Percentiles rank a stretch among this genome's conserved stretches.
phyloP scores from a whole-genome alignment of 1,140 invertebrate genomes.

The Artemia franciscana region DNA sequence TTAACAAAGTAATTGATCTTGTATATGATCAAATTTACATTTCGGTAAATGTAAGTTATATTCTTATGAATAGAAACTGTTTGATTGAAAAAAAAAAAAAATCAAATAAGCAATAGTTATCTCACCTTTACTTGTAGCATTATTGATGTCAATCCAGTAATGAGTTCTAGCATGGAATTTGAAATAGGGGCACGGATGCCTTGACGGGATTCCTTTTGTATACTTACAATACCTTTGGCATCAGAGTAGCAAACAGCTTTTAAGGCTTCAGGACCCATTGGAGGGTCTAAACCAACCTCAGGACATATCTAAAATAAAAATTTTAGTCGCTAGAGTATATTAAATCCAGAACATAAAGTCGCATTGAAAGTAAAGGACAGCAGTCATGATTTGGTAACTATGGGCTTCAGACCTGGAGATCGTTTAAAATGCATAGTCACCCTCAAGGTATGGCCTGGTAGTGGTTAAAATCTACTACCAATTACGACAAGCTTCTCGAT shows the following conservation, averaged over 20 bases:
- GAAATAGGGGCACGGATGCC: constrained; percentile 17
- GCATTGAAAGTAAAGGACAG: no score
- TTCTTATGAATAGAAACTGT: no score
- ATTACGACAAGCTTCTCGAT: no score
- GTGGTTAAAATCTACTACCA: no score
- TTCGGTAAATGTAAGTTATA: background rate
- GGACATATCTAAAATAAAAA: constrained; percentile 39
- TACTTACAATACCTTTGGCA: constrained; percentile 51
- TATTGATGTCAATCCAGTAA: constrained; percentile 66
- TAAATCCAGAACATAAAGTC: no score
- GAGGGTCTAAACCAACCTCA: constrained; percentile 59
- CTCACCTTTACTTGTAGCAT: constrained; percentile 69
- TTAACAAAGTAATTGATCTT: constrained; percentile 1
- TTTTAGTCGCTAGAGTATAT: no score
- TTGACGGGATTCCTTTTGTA: constrained; percentile 33
- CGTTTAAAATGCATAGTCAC: no score
- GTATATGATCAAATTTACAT: background rate
- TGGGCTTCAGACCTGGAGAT: no score
- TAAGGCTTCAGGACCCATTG: constrained; percentile 63
- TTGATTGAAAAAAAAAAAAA: background rate
- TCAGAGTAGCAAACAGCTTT: constrained; percentile 64
- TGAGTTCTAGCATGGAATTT: constrained; percentile 33
- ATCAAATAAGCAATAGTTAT: background rate
- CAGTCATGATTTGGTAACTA: no score
- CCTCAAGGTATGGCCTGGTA: no score